phyloP scores from a whole-genome alignment of 1,140 invertebrate species.

The Neotoxoptera formosana region DNA sequence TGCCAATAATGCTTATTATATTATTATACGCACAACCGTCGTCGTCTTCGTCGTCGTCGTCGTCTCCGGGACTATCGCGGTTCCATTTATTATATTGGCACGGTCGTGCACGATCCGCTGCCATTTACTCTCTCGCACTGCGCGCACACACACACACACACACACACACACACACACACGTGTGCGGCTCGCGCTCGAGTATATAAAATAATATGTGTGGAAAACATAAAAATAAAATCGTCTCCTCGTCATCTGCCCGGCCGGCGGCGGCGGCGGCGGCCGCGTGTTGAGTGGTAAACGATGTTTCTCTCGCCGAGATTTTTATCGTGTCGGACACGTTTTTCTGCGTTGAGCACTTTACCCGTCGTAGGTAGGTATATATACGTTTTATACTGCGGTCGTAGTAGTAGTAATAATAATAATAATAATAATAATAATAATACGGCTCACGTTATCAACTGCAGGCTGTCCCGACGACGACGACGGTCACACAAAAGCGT shows the following conservation, averaged over 20 bases:
- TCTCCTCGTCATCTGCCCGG: background rate
- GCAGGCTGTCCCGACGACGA: background rate
- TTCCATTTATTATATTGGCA: conserved; percentile 35
- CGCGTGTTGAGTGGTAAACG: conserved; percentile 56
- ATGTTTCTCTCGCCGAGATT: conserved; percentile 54
- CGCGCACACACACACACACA: background rate
- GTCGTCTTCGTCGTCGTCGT: background rate
- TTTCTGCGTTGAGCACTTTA: conserved; percentile 57
- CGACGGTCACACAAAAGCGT: background rate
- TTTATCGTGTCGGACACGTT: conserved; percentile 58
- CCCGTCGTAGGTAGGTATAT: no score
- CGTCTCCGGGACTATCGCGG: background rate
- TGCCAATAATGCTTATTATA: conserved; percentile 5
- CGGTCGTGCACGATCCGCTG: background rate
- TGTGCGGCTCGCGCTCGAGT: background rate
- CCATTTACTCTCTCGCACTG: background rate
- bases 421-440: background rate
- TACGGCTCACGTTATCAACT: background rate
- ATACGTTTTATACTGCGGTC: background rate
- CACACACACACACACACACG: background rate
- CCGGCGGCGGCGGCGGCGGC: no score
- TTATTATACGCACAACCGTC: background rate
- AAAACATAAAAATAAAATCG: conserved; percentile 47
- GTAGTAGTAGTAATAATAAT: background rate
- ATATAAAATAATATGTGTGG: no score